Conservation (phyloP, 2,113 vertebrate species). For the Carollia perspicillata region DNA sequence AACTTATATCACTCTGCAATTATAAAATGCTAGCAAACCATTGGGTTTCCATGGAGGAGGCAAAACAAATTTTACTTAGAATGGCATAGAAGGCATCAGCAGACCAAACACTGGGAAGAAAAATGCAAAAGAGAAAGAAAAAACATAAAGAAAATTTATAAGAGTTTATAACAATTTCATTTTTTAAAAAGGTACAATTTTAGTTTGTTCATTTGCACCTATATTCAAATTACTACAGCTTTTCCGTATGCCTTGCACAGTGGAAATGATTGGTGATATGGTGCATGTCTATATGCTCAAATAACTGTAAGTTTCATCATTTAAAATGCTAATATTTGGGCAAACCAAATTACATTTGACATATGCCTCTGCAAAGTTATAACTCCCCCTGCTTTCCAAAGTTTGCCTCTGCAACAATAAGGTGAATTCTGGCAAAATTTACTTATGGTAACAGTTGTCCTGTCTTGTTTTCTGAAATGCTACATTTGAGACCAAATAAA, state of each 20-base stretch:
- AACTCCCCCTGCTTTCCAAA: slow-evolving; percentile 63
- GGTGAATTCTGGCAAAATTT: slow-evolving; percentile 69
- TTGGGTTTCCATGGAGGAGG: slow-evolving; percentile 23
- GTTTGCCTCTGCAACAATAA: slow-evolving; percentile 77
- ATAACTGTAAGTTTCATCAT: slow-evolving; percentile 53
- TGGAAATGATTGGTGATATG: slow-evolving; percentile 74
- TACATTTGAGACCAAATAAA: slow-evolving; percentile 82
- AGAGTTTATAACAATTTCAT: slow-evolving; percentile 73
- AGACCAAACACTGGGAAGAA: slow-evolving; percentile 53
- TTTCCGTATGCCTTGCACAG: slow-evolving; percentile 60
- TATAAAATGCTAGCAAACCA: slow-evolving; percentile 55
- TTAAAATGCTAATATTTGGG: slow-evolving; percentile 66
- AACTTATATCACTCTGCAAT: slow-evolving; percentile 33
- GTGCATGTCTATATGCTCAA: slow-evolving; percentile 47
- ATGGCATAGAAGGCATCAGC: background rate
- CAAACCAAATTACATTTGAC: slow-evolving; percentile 73
- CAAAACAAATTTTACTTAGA: slow-evolving; percentile 42
- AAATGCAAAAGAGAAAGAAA: slow-evolving; percentile 30
- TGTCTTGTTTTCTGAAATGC: slow-evolving; percentile 77
- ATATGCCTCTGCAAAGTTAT: slow-evolving; percentile 70
- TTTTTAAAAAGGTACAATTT: slow-evolving; percentile 60
- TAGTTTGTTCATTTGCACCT: slow-evolving; percentile 79
- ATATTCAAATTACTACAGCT: slow-evolving; percentile 70
- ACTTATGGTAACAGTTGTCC: slow-evolving; percentile 59
- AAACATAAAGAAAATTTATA: slow-evolving; percentile 63